phyloP scores from a whole-genome alignment of 2,888 invertebrate genomes.

The Molorchus minor region DNA sequence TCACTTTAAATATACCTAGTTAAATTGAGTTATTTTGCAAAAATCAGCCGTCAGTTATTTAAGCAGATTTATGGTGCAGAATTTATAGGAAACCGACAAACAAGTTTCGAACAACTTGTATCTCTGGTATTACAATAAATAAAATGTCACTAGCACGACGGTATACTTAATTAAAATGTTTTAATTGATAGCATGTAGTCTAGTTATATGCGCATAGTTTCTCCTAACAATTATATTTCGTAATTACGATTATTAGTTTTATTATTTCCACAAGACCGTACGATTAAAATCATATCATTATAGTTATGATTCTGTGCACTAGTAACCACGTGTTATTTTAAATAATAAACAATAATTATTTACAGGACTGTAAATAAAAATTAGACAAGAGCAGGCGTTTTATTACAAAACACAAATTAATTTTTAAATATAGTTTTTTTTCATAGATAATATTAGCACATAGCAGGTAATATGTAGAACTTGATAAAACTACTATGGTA shows the following conservation, averaged over 20 bases:
- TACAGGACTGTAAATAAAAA: background rate
- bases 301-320: slow-evolving; percentile 21
- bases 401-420: too few relatives aligned
- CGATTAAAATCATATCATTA: slow-evolving; percentile 10
- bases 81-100: slow-evolving; percentile 1
- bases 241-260: slow-evolving; percentile 20
- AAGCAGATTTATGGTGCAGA: slow-evolving; percentile 4
- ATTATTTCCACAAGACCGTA: background rate
- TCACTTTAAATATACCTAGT: background rate
- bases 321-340: slow-evolving; percentile 15
- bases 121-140: slow-evolving; percentile 1
- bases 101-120: background rate
- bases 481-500: too few relatives aligned
- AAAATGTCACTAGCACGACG: slow-evolving; percentile 6
- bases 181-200: slow-evolving; percentile 5
- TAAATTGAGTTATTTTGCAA: slow-evolving; percentile 16
- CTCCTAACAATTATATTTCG: slow-evolving; percentile 16
- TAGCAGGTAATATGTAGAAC: too few relatives aligned
- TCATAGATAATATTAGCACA: too few relatives aligned
- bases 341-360: slow-evolving; percentile 17
- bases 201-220: slow-evolving; percentile 12
- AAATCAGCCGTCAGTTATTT: slow-evolving; percentile 4
- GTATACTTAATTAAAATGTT: slow-evolving; percentile 17
- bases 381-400: slow-evolving; percentile 2
- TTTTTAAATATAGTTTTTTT: too few relatives aligned